These are phyloP conservation scores for Ischnus inquisitorius DNA, from an alignment of 2,888 invertebrate species.

Conservation along the genomic window DNA sequence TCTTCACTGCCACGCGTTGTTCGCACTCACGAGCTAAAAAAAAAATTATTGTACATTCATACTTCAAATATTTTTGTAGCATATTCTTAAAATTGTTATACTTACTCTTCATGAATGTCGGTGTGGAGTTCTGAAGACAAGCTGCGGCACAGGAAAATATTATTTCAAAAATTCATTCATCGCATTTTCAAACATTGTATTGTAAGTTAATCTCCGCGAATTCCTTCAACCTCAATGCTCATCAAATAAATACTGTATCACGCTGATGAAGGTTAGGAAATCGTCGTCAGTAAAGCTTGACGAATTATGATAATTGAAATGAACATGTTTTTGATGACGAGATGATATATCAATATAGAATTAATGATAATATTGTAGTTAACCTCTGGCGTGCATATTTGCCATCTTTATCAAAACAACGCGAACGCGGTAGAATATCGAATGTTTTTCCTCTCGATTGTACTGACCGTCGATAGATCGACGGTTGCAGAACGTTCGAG, in stretches of 20 bases:
- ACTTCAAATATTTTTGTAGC: not conserved
- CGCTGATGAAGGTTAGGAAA: not conserved
- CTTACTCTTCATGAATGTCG: not conserved
- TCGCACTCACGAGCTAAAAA: not conserved
- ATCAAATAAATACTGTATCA: not conserved
- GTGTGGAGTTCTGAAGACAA: not conserved
- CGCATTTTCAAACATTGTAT: not conserved
- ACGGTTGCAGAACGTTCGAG: not conserved
- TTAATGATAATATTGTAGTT: not conserved
- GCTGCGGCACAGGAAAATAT: not conserved
- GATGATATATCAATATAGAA: not conserved
- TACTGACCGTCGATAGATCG: slow-evolving; percentile 29
- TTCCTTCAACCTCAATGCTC: not conserved
- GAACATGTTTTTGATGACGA: not conserved
- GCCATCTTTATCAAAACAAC: not conserved
- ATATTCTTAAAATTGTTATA: not conserved
- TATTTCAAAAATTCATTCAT: not conserved
- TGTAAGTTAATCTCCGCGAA: not conserved
- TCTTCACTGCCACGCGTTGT: not conserved
- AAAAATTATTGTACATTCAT: not conserved
- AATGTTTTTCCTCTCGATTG: not conserved
- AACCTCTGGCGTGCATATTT: not conserved
- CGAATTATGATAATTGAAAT: not conserved
- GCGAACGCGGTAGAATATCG: slow-evolving; percentile 12
- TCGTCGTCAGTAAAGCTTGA: not conserved